Base-by-base conservation (phyloP, 2,888 invertebrate species). In the Sturmia bella region DNA sequence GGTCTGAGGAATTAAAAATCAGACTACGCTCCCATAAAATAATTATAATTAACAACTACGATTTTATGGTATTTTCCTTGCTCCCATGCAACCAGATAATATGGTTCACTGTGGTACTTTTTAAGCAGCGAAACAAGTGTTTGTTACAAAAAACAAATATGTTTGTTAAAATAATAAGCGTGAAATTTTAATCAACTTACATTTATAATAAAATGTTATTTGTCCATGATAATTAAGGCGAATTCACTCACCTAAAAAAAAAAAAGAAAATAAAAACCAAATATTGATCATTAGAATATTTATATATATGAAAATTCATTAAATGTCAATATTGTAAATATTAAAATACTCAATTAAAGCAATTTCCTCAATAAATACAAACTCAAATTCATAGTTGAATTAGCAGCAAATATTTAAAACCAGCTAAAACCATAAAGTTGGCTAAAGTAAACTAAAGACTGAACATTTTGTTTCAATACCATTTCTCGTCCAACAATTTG, bases 171-270 rank as follows among this genome's bases (percentile, higher is more conserved):
- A 21, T 21, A 13, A n/a, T 13, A 32, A 27, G n/a, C n/a, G 6
- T 41, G 21, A 17, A 21, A 13, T 24, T n/a, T 1, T 3, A 0
- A 59, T 27, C 6, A 32, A 69, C 69, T 57, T 56, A 56, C 56
- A 48, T 48, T 15, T 9, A 17, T 37, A 5, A 69, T n/a, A 45
- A 43, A 50, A 41, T 61, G 43, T 50, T 54, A 32, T 21, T 63
- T 63, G 7, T 19, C 43, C 21, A 32, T 19, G 24, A 54, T 63
- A 73, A 63, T 32, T 64, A 37, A 54, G 57, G 39, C 19, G 50
- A 59, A 57, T 3, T 12, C 48, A 54, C 50, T 75, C 50, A 75
- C 66, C 57, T 75, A 19, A 17, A 66, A 75, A 32, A 41, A 57
- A 48, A 66, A 66, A n/a, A 75, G 19, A 41, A 57, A 48, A 66